Base-by-base conservation (phyloP, 2,888 invertebrate species). In the Eupsilia transversa region DNA sequence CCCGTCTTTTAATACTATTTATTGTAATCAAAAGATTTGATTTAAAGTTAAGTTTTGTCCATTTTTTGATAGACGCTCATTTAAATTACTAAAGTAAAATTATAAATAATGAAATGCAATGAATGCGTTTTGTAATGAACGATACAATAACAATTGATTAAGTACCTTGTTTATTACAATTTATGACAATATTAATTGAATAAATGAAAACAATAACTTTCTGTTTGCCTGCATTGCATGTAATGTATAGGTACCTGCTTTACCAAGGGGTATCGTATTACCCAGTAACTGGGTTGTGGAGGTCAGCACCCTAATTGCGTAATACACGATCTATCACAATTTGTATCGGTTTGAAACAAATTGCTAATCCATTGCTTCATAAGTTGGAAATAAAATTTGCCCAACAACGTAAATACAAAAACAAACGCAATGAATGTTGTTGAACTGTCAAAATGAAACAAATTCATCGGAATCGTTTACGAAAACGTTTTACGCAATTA, bases 131-230 rank as follows among this genome's bases (percentile, higher is more conserved):
- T n/a, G 33, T 43, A 59, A 59, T 54, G 30, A 49, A 33, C 52
- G 27, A 6, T 27, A 77, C 77, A 82, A 78, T 67, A 67, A 78
- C 60, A 77, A 56, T 56, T 66, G 65, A 75, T 81, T 80, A 64
- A 56, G 41, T 27, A 23, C 38, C 20, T 30, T n/a, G 20, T 61
- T 73, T 27, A 33, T 64, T 30, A 43, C n/a, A 7, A 78, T 78
- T 65, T 74, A 75, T 82, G 49, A 60, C 20, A 49, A 41, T 33
- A 17, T 49, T 46, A 56, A 81, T 66, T 61, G 54, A 75, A 81
- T 75, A 35, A 46, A 60, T 38, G 43, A 46, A 64, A 65, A 64
- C 74, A 38, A 64, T 27, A 17, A 5, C 20, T 33, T 17, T 38
- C 14, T 20, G 30, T 23, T 20, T 52, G n/a, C 20, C 6, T 43